Conservation (phyloP, 2,888 invertebrate genomes). For the Exephanes ischioxanthus region DNA sequence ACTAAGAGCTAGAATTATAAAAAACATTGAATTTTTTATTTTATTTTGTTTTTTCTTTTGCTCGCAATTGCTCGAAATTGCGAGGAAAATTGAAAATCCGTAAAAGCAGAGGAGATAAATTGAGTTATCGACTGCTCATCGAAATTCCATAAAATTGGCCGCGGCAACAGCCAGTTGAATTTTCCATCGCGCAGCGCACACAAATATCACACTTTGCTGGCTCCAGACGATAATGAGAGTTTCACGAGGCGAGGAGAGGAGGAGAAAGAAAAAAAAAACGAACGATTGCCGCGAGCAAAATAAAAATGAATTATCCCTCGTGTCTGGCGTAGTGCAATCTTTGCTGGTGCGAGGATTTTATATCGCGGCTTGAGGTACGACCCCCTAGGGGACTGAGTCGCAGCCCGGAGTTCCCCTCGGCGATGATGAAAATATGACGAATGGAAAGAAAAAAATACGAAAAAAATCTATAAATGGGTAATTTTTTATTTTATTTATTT, state of each 20-base stretch:
- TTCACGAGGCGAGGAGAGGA: constrained; percentile 24
- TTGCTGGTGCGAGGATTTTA: constrained; percentile 29
- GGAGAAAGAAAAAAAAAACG: not conserved
- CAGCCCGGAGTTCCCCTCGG: not conserved
- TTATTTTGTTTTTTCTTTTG: too few species aligned
- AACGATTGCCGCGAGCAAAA: constrained; percentile 31
- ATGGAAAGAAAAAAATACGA: not conserved
- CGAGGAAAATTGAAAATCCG: not conserved
- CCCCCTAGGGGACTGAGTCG: constrained; percentile 13
- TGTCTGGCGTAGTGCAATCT: not conserved
- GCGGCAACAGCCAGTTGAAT: not conserved
- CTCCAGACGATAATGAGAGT: constrained; percentile 25
- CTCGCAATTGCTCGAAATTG: too few species aligned
- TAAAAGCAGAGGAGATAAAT: not conserved
- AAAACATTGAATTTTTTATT: not conserved
- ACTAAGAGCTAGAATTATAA: not conserved
- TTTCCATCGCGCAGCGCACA: not conserved
- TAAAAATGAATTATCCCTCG: constrained; percentile 31
- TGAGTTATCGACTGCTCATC: not conserved
- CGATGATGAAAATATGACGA: constrained; percentile 18
- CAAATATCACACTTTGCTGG: not conserved
- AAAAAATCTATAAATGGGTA: not conserved
- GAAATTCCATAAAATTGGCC: not conserved
- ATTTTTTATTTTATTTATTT: not conserved
- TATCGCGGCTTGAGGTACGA: constrained; percentile 23